phyloP scores from a whole-genome alignment of 2,113 vertebrate species.

The Tretioscincus oriximinensis region DNA sequence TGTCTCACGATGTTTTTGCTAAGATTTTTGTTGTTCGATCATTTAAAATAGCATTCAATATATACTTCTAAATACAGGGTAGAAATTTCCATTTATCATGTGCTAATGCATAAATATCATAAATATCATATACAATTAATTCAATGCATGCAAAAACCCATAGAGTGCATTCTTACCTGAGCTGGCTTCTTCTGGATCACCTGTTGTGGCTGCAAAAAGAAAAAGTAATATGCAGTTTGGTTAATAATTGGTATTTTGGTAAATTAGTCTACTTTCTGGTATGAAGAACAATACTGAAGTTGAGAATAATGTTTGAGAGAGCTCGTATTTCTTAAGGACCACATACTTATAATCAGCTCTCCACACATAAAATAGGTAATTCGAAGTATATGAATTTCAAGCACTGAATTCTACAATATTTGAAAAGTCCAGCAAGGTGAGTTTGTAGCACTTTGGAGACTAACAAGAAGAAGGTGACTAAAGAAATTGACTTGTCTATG shows the following conservation, averaged over 20 bases:
- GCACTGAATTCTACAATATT: background rate
- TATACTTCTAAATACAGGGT: background rate
- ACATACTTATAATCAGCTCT: background rate
- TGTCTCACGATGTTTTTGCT: background rate
- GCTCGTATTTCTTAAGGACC: background rate
- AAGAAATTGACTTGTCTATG: no score
- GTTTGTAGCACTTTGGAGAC: no score
- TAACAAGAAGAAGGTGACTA: no score
- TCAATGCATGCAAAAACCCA: background rate
- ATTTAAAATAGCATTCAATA: background rate
- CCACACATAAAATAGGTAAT: conserved; percentile 24
- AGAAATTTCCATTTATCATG: conserved; percentile 15
- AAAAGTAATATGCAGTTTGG: conserved; percentile 35
- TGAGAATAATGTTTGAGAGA: background rate
- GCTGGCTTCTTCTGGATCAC: conserved; percentile 91
- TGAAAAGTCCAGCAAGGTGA: background rate
- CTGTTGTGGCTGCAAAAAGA: conserved; percentile 88
- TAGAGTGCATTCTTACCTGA: conserved; percentile 80
- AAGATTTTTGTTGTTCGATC: background rate
- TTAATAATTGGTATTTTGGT: conserved; percentile 34
- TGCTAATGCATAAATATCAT: background rate
- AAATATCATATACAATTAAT: background rate
- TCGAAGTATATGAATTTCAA: background rate
- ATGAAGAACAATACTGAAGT: conserved; percentile 1
- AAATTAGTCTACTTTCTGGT: conserved; percentile 16